Base-by-base conservation (phyloP, 2,797 vertebrate genomes). In the Masticophis lateralis region DNA sequence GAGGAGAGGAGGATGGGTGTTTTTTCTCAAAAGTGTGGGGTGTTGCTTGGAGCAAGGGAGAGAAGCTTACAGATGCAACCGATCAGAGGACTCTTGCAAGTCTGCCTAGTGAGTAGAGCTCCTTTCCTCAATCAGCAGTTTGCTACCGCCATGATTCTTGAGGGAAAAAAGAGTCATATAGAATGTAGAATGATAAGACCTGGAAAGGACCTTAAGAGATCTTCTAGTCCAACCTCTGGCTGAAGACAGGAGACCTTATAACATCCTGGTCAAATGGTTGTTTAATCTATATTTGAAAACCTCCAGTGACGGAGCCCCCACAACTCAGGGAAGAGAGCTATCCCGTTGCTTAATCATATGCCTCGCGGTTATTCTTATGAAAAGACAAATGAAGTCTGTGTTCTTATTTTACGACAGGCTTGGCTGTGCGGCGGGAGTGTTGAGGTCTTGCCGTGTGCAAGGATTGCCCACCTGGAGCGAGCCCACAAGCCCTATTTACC, bases 351-450 rank as follows among this genome's bases (percentile, higher is more conserved):
- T 6, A 16, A 22, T 43, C 18, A 43, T 79, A 37, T 0, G 66
- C 2, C 2, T 74, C 4, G 12, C 60, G 51, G 88, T 28, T 90
- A 61, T 32, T 1, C 51, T 57, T 27, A 9, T 27, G 8, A 3
- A 13, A 28, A 47, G 4, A 53, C 9, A 92, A n/a, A 28, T 47
- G 88, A 28, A 90, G 43, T 22, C 1, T 66, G 14, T 66, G 20
- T 53, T 27, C n/a, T 51, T 79, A 1, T 7, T 47, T 59, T 88
- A 53, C 53, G n/a, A 22, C 94, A 97, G 95, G 95, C 94, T 13
- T 97, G 97, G 97, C 97, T 96, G n/a, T 97, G 97, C 91, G 96
- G 97, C 74, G 97, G 97, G 25, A 97, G 92, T 51, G 91, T 96
- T 0, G 97, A 97, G 92, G 43, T 97, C 60, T 91, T 98, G 59